These are phyloP conservation scores for Ciona savignyi DNA, from an alignment of 23 tunicate genomes.

Conservation along the genomic window DNA sequence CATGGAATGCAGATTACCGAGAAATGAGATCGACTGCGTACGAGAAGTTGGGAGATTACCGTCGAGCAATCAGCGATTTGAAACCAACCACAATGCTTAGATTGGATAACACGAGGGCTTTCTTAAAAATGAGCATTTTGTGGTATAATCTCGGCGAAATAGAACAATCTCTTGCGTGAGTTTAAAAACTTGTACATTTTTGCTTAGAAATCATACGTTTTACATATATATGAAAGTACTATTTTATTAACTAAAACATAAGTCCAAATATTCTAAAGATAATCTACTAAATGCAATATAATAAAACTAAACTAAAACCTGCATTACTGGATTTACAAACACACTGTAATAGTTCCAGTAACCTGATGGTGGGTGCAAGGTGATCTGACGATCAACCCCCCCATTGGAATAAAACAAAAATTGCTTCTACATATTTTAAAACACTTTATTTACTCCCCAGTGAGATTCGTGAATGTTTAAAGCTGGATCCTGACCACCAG, in stretches of 20 bases:
- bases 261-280: too few relatives aligned
- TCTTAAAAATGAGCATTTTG: constrained; percentile 63
- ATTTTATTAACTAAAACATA: not conserved
- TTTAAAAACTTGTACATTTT: not conserved
- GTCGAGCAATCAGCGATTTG: constrained; percentile 75
- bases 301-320: too few relatives aligned
- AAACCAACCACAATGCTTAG: constrained; percentile 81
- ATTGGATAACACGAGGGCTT: constrained; percentile 83
- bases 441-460: constrained; percentile 32
- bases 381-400: too few relatives aligned
- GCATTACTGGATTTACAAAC: too few relatives aligned
- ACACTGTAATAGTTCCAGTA: too few relatives aligned
- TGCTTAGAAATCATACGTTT: not conserved
- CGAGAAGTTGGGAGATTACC: constrained; percentile 72
- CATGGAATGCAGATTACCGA: constrained; percentile 89
- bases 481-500: constrained; percentile 94
- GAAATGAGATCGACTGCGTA: constrained; percentile 77
- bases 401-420: too few relatives aligned
- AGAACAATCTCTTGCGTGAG: constrained; percentile 87
- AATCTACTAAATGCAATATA: too few relatives aligned
- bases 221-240: not conserved
- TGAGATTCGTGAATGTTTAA: constrained; percentile 91
- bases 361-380: too few relatives aligned
- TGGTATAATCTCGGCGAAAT: constrained; percentile 86
- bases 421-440: too few relatives aligned